Evolutionary conservation across 1,140 invertebrate genomes (phyloP), one percentile per base, ranked within the genome.

Genomic region (Gryon sp.): DNA sequence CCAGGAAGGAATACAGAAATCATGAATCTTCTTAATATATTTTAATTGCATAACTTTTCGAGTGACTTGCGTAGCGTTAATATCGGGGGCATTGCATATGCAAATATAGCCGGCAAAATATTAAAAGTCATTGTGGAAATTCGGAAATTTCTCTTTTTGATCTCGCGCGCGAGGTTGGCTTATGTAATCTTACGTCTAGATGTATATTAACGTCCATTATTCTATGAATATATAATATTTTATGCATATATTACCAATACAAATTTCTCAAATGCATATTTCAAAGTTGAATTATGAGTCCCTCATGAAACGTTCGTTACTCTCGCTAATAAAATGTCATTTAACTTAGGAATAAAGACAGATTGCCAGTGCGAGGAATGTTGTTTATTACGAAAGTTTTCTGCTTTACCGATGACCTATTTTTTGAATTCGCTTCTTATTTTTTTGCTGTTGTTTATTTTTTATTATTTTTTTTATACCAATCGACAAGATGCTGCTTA

Each of bases 271-370:
- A 26, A 55, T 38, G 19, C 48, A 57, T 62, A 63, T 63, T 55
- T 52, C 40, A 63, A 73, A 53, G 57, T 19, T 83, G 77, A 86
- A 80, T 81, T 86, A 84, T 83, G 81, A 77, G 78, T 82, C 84
- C 84, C 83, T 75, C 57, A 83, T 80, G 84, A 79, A 78, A 81
- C 77, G 74, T 84, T 83, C 63, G 46, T 84, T 76, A 79, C 52
- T 62, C 50, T 76, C 52, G 69, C 60, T 80, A 78, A 78, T 68
- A 83, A 80, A 84, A 79, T 78, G 80, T 77, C 73, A 76, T 68
- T 78, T 70, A 79, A 79, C 76, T 79, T 46, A 79, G 79, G 66
- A 80, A 83, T 80, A 68, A 83, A 85, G 81, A 84, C 77, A 78
- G 68, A 73, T 73, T 40, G 63, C 63, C 41, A 38, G 50, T 32